Percentiles rank a stretch among this genome's conserved stretches.
These are phyloP conservation scores for Drosophila stalkeri DNA, from an alignment of 2,888 invertebrate genomes.

Conservation along the genomic window DNA sequence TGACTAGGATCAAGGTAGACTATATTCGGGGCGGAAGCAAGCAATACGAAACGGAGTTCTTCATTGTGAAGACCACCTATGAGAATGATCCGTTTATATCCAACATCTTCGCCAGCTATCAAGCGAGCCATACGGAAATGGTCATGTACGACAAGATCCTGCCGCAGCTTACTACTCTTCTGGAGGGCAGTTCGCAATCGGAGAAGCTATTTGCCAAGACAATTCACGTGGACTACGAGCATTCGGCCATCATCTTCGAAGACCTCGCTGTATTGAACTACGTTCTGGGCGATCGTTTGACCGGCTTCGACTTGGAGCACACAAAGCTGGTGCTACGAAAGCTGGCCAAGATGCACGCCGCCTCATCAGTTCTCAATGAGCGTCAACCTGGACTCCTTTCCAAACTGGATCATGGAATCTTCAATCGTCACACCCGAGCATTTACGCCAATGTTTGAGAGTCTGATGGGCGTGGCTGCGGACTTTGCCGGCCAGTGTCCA, in stretches of 20 bases:
- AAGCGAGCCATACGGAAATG: slow-evolving; percentile 77
- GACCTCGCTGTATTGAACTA: slow-evolving; percentile 67
- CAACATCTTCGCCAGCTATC: slow-evolving; percentile 61
- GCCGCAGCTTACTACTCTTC: slow-evolving; percentile 65
- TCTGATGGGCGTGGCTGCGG: slow-evolving; percentile 67
- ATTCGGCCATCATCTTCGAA: slow-evolving; percentile 76
- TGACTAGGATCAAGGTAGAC: slow-evolving; percentile 68
- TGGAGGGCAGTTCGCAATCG: slow-evolving; percentile 49
- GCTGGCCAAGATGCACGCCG: slow-evolving; percentile 86
- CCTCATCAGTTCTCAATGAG: slow-evolving; percentile 85
- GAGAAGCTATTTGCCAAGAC: slow-evolving; percentile 77
- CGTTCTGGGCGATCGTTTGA: slow-evolving; percentile 71
- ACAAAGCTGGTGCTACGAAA: slow-evolving; percentile 82
- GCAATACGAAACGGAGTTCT: slow-evolving; percentile 42
- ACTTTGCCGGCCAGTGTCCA: slow-evolving; percentile 68
- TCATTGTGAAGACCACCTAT: slow-evolving; percentile 74
- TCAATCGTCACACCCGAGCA: slow-evolving; percentile 76
- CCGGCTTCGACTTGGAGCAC: slow-evolving; percentile 84
- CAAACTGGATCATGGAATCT: slow-evolving; percentile 79
- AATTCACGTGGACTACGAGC: slow-evolving; percentile 73
- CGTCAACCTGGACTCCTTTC: slow-evolving; percentile 67
- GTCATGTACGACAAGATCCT: slow-evolving; percentile 78
- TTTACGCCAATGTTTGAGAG: slow-evolving; percentile 74
- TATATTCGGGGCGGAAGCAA: slow-evolving; percentile 37
- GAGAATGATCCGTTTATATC: slow-evolving; percentile 69